These are phyloP conservation scores for Ailurus styani DNA, from an alignment of 2,113 vertebrate species.

Conservation along the genomic window DNA sequence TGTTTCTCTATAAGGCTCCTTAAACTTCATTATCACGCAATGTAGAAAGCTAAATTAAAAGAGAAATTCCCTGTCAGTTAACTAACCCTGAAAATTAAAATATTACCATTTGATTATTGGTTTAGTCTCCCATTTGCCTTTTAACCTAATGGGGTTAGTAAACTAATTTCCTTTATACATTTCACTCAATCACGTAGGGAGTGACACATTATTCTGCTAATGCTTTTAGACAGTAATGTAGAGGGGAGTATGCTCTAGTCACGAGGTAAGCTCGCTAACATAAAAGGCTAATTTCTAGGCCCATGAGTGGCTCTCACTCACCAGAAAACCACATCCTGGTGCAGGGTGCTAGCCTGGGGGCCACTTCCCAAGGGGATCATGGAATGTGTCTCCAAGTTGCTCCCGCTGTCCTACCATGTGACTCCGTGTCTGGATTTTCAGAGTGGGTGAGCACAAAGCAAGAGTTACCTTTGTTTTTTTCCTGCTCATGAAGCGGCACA, in stretches of 20 bases:
- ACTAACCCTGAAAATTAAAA: conserved; percentile 63
- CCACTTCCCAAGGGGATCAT: neutral
- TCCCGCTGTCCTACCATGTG: neutral
- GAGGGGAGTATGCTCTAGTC: neutral
- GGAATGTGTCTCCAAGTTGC: neutral
- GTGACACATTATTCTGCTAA: conserved; percentile 53
- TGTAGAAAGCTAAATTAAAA: conserved; percentile 46
- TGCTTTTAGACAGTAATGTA: conserved; percentile 28
- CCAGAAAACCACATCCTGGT: conserved; percentile 39
- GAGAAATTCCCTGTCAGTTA: conserved; percentile 41
- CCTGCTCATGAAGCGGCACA: neutral
- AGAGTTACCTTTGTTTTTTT: neutral
- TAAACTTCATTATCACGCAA: conserved; percentile 29
- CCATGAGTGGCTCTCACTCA: neutral
- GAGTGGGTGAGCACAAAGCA: neutral
- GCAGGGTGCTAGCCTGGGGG: neutral
- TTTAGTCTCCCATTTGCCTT: conserved; percentile 39
- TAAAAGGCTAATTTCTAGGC: conserved; percentile 7
- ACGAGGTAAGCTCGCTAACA: neutral
- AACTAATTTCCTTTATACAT: conserved; percentile 61
- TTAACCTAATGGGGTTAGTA: conserved; percentile 59
- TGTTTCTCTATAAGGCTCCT: neutral
- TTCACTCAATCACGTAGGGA: neutral
- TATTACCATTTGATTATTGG: conserved; percentile 33
- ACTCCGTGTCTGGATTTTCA: neutral